Base-by-base conservation (phyloP, 1,140 invertebrate genomes). In the Lasioglossum baleicum region DNA sequence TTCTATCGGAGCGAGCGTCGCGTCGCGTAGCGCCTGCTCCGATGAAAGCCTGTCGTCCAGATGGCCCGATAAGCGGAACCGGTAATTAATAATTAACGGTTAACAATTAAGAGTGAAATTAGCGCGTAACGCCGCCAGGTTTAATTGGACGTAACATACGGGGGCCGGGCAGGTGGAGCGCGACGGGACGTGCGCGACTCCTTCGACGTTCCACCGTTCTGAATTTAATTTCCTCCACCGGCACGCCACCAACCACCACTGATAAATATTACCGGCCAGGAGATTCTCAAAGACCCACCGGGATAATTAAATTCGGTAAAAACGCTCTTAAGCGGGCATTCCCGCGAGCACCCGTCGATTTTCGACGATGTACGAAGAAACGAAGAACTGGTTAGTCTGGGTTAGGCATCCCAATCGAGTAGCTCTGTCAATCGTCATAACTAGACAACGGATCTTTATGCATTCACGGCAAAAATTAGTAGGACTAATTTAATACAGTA, bases 81-180 rank as follows among this genome's bases (percentile, higher is more conserved):
- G 44, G 75, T 82, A 82, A 78, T 82, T 82, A 82, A 78, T 88
- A 88, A 90, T 90, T 88, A 90, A 89, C 84, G 83, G 83, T 87
- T 88, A 89, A 91, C 89, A 89, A 91, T 90, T 89, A 91, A 90
- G 86, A 84, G 79, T 63, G 87, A 90, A 90, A 91, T 91, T 91
- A 88, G 86, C 85, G 87, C 80, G 83, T 85, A 80, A 87, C 81
- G 84, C 87, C 82, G 82, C 80, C 82, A 85, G 82, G 79, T 88
- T 88, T 91, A 92, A 92, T 91, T 79, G 69, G 77, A 81, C 68
- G 70, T 73, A 51, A 65, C 75, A 31, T 58, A 71, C 44, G 42
- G 72, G 51, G 58, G 53, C 20, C 64, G 60, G 60, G 64, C 53
- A 26, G 56, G 60, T 72, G 76, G 69, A 65, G 61, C 22, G 31